Percentiles rank a stretch among this genome's conserved stretches.
Conservation (phyloP, 2,113 vertebrate species). For the Hiodon alosoides region DNA sequence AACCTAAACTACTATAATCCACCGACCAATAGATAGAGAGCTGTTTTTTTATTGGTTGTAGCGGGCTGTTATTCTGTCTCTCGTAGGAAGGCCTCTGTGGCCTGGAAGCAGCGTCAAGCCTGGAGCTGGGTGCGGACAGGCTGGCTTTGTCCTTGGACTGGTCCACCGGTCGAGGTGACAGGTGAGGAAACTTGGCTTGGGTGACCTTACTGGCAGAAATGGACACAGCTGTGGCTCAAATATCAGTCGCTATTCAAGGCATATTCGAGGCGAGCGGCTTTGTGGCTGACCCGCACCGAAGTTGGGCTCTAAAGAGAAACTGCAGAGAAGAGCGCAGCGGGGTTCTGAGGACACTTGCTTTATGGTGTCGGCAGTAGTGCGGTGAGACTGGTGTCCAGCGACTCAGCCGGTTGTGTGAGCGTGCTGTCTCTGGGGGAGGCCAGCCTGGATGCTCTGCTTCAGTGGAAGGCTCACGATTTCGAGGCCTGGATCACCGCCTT, state of each 20-base stretch:
- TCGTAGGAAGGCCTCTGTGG: constrained; percentile 67
- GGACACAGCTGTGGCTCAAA: not conserved
- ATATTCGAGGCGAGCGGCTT: not conserved
- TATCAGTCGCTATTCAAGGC: not conserved
- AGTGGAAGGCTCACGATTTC: constrained; percentile 87
- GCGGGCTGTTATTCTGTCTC: constrained; percentile 42
- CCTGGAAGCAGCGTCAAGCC: constrained; percentile 60
- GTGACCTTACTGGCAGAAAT: not conserved
- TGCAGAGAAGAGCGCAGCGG: not conserved
- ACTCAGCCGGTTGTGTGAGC: constrained; percentile 78
- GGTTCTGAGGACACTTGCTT: not conserved
- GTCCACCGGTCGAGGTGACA: constrained; percentile 76
- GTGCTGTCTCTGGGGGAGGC: constrained; percentile 64
- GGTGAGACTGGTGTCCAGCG: constrained; percentile 78
- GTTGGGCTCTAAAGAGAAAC: too few relatives aligned
- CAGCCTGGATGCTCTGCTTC: constrained; percentile 49
- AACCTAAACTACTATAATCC: too few relatives aligned
- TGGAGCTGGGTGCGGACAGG: constrained; percentile 60
- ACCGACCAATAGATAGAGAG: too few relatives aligned
- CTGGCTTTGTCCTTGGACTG: constrained; percentile 88
- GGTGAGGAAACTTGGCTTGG: constrained; percentile 55
- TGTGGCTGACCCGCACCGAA: not conserved
- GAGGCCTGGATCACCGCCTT: constrained; percentile 96
- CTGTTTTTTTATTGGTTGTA: not conserved
- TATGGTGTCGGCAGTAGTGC: constrained; percentile 50